Conservation (phyloP, 2,797 vertebrate genomes). For the Melanotaenia parkinsoni region DNA sequence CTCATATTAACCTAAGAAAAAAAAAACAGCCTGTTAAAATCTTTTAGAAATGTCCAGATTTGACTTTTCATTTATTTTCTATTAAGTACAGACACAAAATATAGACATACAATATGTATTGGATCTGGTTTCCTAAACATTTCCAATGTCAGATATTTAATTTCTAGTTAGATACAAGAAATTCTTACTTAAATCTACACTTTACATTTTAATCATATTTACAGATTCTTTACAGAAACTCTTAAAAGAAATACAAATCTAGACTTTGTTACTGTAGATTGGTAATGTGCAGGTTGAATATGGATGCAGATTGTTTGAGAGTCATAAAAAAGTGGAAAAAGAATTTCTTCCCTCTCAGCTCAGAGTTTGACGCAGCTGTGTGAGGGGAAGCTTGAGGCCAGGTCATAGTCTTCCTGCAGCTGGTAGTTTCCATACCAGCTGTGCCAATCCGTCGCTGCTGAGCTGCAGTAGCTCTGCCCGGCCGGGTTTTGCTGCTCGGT, state of each 20-base stretch:
- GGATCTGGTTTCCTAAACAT: neutral
- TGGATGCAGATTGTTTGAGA: constrained; percentile 8
- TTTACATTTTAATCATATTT: constrained; percentile 3
- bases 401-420: constrained; percentile 81
- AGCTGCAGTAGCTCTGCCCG: constrained; percentile 77
- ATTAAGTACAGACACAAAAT: neutral
- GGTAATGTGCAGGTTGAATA: neutral
- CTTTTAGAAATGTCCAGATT: neutral
- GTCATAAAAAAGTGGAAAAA: constrained; percentile 8
- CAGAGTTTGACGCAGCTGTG: constrained; percentile 61
- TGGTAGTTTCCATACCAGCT: constrained; percentile 84
- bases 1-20: neutral
- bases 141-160: neutral
- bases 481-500: constrained; percentile 49
- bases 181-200: neutral
- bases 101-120: neutral
- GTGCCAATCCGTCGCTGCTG: constrained; percentile 84
- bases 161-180: neutral
- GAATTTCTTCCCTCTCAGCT: constrained; percentile 10
- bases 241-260: neutral
- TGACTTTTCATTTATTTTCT: too few relatives aligned
- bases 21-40: neutral
- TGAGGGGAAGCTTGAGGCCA: constrained; percentile 78
- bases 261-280: neutral
- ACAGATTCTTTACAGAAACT: constrained; percentile 14